phyloP scores from a whole-genome alignment of 2,888 invertebrate species.

The Pammene fasciana region DNA sequence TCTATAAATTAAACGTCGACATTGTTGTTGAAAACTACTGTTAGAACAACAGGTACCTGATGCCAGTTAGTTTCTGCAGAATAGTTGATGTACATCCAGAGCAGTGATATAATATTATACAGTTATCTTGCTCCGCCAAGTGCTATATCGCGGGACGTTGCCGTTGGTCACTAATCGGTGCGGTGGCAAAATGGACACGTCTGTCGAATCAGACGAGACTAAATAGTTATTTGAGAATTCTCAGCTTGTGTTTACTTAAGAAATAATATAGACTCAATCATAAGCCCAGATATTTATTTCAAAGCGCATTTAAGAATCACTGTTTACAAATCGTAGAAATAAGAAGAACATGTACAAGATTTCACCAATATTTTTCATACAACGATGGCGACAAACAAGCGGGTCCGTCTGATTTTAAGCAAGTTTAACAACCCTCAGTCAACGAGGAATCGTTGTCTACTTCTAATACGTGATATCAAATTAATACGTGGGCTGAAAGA shows the following conservation, averaged over 20 bases:
- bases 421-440: no score
- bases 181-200: constrained; percentile 33
- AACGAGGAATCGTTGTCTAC: background rate
- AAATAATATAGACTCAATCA: constrained; percentile 19
- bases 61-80: background rate
- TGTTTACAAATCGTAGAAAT: no score
- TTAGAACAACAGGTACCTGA: background rate
- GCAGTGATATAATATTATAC: background rate
- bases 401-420: no score
- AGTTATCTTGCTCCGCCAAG: constrained; percentile 6
- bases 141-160: constrained; percentile 9
- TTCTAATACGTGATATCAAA: background rate
- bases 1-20: constrained; percentile 7
- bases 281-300: no score
- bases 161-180: constrained; percentile 30
- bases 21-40: background rate
- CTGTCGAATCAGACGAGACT: constrained; percentile 26
- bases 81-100: background rate
- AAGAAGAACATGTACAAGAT: no score
- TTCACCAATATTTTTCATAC: no score
- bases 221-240: constrained; percentile 31
- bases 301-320: no score
- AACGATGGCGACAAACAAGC: no score
- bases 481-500: background rate
- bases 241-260: constrained; percentile 2